phyloP scores from a whole-genome alignment of 2,113 vertebrate genomes.

The Paralichthys olivaceus region DNA sequence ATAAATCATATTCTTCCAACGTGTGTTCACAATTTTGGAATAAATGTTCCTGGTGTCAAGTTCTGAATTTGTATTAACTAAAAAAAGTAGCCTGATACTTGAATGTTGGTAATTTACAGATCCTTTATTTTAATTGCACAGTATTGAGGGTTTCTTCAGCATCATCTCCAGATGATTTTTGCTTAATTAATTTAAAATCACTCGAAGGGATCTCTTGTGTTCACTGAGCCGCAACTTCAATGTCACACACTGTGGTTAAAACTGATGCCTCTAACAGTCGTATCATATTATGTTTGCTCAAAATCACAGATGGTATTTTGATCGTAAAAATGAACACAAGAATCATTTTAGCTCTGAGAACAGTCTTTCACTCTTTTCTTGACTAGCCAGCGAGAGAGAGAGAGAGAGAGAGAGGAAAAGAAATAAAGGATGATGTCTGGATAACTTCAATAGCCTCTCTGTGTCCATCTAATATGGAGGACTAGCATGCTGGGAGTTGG shows the following conservation, averaged over 20 bases:
- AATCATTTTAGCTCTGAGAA: slow-evolving; percentile 49
- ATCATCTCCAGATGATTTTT: background rate
- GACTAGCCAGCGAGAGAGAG: slow-evolving; percentile 49
- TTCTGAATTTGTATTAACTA: too few relatives aligned
- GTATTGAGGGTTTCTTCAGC: background rate
- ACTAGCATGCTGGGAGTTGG: slow-evolving; percentile 82
- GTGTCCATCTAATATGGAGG: slow-evolving; percentile 81
- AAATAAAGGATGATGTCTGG: slow-evolving; percentile 74
- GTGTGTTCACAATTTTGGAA: too few relatives aligned
- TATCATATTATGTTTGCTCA: slow-evolving; percentile 49
- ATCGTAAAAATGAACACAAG: slow-evolving; percentile 57
- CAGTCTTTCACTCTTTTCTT: slow-evolving; percentile 58
- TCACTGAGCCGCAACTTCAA: background rate
- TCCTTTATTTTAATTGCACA: background rate
- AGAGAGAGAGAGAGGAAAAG: slow-evolving; percentile 62
- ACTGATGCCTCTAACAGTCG: slow-evolving; percentile 5
- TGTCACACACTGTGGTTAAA: slow-evolving; percentile 9
- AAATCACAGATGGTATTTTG: slow-evolving; percentile 57
- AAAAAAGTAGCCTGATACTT: background rate
- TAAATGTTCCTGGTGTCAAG: too few relatives aligned
- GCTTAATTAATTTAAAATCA: slow-evolving; percentile 6
- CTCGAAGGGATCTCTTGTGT: slow-evolving; percentile 3
- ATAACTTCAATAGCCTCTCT: slow-evolving; percentile 82
- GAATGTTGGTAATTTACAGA: background rate
- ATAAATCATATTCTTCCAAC: too few relatives aligned